Conservation (phyloP, 2,113 vertebrate species). For the Falco punctatus region DNA sequence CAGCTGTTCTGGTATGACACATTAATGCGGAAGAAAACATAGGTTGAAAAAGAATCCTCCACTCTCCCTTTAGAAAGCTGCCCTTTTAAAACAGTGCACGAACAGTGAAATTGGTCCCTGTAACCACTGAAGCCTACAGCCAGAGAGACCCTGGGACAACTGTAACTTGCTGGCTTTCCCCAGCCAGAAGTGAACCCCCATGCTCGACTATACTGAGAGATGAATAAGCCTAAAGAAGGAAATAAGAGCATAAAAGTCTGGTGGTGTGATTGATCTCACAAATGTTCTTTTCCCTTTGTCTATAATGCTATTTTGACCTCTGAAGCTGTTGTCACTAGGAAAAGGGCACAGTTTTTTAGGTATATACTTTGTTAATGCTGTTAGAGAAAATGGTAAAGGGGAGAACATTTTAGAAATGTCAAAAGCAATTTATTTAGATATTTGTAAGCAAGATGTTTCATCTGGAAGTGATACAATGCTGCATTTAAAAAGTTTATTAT, state of each 20-base stretch:
- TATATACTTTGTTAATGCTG: neutral
- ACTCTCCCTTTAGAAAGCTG: neutral
- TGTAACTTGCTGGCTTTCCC: rapidly evolving
- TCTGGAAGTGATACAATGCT: neutral
- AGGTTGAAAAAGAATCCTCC: neutral
- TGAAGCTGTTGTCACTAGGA: neutral
- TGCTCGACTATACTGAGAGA: rapidly evolving
- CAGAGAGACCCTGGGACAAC: neutral
- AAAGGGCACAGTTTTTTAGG: neutral
- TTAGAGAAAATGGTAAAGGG: neutral
- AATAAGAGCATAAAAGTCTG: neutral
- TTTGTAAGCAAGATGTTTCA: neutral
- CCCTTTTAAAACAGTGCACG: neutral
- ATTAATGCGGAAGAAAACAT: neutral
- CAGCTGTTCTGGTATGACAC: neutral
- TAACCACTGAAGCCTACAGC: neutral
- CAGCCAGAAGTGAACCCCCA: rapidly evolving
- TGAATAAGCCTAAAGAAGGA: neutral
- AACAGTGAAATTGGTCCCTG: no score
- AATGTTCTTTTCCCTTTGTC: neutral
- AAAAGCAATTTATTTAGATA: neutral
- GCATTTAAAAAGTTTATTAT: neutral
- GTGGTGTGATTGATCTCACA: neutral
- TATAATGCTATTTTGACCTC: neutral
- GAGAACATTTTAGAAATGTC: neutral